A percentile compares a stretch with the other conserved stretches of the same genome.
phyloP scores from a whole-genome alignment of 2,888 invertebrate genomes.

The Congeria kusceri region DNA sequence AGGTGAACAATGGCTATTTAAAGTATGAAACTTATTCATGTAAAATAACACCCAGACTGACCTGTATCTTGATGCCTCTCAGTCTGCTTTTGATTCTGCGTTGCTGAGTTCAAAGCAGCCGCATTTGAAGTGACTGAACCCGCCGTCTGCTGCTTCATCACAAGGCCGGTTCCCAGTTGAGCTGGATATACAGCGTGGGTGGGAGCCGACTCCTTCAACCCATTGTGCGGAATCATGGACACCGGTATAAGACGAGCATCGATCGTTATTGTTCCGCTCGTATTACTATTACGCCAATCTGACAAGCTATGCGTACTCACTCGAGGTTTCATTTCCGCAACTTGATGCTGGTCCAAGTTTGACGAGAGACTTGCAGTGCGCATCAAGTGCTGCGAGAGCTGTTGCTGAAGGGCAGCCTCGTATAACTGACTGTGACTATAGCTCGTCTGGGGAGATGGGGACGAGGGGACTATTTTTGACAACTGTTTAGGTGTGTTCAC shows the following conservation, averaged over 20 bases:
- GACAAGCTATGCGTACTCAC: constrained; percentile 54
- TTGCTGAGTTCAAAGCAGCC: constrained; percentile 65
- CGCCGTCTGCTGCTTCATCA: constrained; percentile 41
- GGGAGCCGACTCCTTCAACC: constrained; percentile 45
- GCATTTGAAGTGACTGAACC: constrained; percentile 34
- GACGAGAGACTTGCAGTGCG: constrained; percentile 57
- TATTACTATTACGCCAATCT: constrained; percentile 39
- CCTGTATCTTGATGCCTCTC: constrained; percentile 47
- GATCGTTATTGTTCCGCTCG: constrained; percentile 51
- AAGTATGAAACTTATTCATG: no score
- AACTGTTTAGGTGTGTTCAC: constrained; percentile 71
- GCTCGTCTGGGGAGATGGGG: constrained; percentile 41
- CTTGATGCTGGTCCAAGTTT: constrained; percentile 38
- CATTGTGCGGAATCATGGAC: constrained; percentile 50
- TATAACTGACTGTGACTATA: constrained; percentile 27
- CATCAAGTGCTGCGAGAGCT: constrained; percentile 53
- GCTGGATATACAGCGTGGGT: constrained; percentile 4
- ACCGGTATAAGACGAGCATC: constrained; percentile 61
- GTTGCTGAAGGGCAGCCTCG: constrained; percentile 71
- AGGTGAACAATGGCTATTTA: no score
- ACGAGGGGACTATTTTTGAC: constrained; percentile 50
- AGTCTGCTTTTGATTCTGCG: constrained; percentile 39
- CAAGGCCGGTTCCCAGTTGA: constrained; percentile 17
- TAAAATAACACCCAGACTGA: constrained; percentile 14
- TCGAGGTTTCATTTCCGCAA: constrained; percentile 46